Conservation (phyloP, 2,113 vertebrate species). For the Desmodus rotundus region DNA sequence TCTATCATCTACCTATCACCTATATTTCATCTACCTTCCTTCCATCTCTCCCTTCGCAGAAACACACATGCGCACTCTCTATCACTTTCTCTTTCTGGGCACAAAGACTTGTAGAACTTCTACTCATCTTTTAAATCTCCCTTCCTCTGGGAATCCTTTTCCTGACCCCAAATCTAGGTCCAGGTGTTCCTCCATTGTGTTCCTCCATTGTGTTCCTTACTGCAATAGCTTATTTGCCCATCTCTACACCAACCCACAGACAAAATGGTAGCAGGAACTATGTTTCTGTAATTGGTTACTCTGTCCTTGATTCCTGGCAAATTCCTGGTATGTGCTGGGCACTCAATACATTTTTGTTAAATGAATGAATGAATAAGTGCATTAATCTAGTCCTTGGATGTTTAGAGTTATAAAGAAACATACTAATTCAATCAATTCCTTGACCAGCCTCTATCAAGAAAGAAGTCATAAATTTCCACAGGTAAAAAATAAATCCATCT, state of each 20-base stretch:
- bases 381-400: not conserved
- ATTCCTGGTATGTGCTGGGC: not conserved
- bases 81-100: not conserved
- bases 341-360: not conserved
- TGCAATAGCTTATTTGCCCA: not conserved
- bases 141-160: not conserved
- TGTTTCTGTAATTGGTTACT: not conserved
- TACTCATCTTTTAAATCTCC: not conserved
- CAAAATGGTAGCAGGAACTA: not conserved
- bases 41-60: not conserved
- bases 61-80: not conserved
- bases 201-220: not conserved
- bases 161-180: not conserved
- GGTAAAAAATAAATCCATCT: not conserved
- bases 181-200: not conserved
- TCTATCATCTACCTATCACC: not conserved
- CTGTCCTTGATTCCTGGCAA: not conserved
- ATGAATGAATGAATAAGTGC: not conserved
- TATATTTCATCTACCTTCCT: not conserved
- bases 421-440: not conserved
- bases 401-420: not conserved
- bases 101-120: not conserved
- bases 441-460: not conserved
- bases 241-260: not conserved
- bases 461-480: not conserved